phyloP scores from a whole-genome alignment of 2,113 vertebrate genomes.

The Gallinago paraguaiae region DNA sequence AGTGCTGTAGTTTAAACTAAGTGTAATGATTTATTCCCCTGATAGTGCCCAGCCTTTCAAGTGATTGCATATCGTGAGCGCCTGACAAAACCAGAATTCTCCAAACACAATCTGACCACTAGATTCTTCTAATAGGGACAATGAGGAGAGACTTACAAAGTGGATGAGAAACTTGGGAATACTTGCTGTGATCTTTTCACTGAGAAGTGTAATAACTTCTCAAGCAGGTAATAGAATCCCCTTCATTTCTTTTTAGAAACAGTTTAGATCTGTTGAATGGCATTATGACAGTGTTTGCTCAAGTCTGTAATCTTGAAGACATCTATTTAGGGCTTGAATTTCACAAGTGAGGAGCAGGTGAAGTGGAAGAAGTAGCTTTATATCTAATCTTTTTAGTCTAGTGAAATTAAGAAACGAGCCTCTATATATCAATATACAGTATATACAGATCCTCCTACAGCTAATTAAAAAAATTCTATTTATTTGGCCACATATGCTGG shows the following conservation, averaged over 20 bases:
- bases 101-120: background rate
- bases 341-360: background rate
- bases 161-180: background rate
- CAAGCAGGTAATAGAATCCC: background rate
- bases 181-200: background rate
- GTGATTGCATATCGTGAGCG: accelerated
- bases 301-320: background rate
- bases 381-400: background rate
- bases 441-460: background rate
- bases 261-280: background rate
- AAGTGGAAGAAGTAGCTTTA: background rate
- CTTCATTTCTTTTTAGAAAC: background rate
- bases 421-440: accelerated
- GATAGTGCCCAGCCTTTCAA: background rate
- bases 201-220: background rate
- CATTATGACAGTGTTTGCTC: background rate
- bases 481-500: accelerated
- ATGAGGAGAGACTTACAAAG: background rate
- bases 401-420: background rate
- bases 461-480: background rate
- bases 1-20: background rate
- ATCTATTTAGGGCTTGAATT: background rate
- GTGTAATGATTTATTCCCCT: accelerated
- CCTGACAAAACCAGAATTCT: background rate
- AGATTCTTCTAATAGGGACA: background rate